Evolutionary conservation across 2,888 invertebrate genomes (phyloP).

Genomic region (Scotopteryx bipunctaria): DNA sequence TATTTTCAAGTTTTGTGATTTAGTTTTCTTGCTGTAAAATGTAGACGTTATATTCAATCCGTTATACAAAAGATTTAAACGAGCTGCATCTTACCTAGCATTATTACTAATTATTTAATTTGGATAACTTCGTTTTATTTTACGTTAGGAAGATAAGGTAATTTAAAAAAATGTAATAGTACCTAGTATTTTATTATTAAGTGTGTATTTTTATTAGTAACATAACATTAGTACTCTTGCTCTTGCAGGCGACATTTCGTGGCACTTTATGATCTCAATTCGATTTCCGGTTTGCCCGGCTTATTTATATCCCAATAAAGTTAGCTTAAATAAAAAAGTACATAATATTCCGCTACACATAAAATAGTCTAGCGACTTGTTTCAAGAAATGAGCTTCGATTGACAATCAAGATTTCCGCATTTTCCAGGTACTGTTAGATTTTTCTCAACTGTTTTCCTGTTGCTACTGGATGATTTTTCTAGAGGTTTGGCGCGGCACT

Average conservation of each 20-base stretch:
- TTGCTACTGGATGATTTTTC: slow-evolving; percentile 68
- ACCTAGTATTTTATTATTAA: too few relatives aligned
- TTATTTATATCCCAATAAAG: too few relatives aligned
- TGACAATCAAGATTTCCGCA: slow-evolving; percentile 21
- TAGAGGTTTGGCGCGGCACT: slow-evolving; percentile 71
- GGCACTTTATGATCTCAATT: too few relatives aligned
- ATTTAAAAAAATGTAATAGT: too few relatives aligned
- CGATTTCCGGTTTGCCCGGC: too few relatives aligned
- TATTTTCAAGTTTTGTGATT: too few relatives aligned
- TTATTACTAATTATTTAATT: neutral
- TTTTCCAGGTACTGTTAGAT: slow-evolving; percentile 22
- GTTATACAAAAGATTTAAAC: slow-evolving; percentile 46
- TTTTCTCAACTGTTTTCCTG: slow-evolving; percentile 42
- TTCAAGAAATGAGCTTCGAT: slow-evolving; percentile 14
- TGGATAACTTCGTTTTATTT: slow-evolving; percentile 1
- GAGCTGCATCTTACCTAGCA: slow-evolving; percentile 24
- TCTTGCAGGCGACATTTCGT: too few relatives aligned
- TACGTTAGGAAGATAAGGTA: too few relatives aligned
- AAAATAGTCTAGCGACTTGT: neutral
- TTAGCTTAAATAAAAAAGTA: neutral
- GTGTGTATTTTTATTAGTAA: too few relatives aligned
- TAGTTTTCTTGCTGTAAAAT: neutral
- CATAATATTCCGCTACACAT: too few relatives aligned
- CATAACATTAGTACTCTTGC: too few relatives aligned
- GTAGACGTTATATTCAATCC: neutral